Conservation (phyloP, 2,113 vertebrate genomes). For the Limanda limanda region DNA sequence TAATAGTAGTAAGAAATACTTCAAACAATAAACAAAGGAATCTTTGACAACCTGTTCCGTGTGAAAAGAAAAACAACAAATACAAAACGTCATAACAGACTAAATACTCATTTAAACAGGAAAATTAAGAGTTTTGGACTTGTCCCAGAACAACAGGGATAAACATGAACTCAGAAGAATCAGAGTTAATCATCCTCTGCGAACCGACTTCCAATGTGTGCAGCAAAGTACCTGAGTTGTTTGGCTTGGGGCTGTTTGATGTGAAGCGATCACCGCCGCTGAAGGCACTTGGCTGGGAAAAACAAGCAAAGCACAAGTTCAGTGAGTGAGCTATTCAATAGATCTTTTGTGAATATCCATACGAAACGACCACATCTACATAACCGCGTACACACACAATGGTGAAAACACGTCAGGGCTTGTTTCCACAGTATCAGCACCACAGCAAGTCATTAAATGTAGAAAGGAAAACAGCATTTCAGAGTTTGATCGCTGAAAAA, state of each 20-base stretch:
- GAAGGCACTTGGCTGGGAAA: conserved; percentile 86
- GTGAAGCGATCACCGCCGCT: conserved; percentile 86
- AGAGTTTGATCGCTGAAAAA: neutral
- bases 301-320: conserved; percentile 14
- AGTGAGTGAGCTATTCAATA: conserved; percentile 5
- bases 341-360: conserved; percentile 15
- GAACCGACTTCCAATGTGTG: neutral
- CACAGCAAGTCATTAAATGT: neutral
- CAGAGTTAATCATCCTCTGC: neutral
- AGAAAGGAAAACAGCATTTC: neutral
- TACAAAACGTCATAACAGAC: neutral
- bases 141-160: neutral
- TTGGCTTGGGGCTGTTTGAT: conserved; percentile 84
- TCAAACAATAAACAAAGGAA: no score
- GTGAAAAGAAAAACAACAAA: no score
- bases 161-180: neutral
- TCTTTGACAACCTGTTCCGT: neutral
- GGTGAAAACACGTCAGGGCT: neutral
- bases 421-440: neutral
- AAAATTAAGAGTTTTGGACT: neutral
- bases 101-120: neutral
- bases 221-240: conserved; percentile 86
- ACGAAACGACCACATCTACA: neutral
- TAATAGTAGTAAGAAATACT: neutral
- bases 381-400: neutral